These are phyloP conservation scores for Hypena proboscidalis DNA, from an alignment of 2,888 invertebrate genomes.

Conservation along the genomic window DNA sequence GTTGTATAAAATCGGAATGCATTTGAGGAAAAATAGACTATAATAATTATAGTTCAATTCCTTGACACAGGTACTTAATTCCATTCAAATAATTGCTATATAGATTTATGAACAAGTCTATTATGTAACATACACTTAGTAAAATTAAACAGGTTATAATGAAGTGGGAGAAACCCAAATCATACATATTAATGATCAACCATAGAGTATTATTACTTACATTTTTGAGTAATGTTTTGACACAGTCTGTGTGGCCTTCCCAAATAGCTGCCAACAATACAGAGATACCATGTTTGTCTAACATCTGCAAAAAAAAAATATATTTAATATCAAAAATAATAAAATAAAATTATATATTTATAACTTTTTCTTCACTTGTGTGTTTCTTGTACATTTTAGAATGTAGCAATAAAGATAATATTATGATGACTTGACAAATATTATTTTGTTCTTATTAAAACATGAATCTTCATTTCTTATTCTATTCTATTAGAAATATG, in stretches of 20 bases:
- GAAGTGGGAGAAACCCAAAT: slow-evolving; percentile 30
- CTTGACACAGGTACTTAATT: too few species aligned
- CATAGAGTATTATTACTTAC: slow-evolving; percentile 86
- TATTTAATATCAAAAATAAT: slow-evolving; percentile 2
- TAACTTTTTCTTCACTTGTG: too few species aligned
- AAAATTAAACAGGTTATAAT: neutral
- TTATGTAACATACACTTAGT: too few species aligned
- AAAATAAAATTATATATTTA: neutral
- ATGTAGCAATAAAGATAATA: too few species aligned
- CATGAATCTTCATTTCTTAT: too few species aligned
- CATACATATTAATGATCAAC: slow-evolving; percentile 24
- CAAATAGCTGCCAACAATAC: slow-evolving; percentile 97
- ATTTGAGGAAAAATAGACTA: neutral
- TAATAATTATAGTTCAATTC: neutral
- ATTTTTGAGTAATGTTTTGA: slow-evolving; percentile 93
- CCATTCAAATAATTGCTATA: too few species aligned
- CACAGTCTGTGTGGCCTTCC: slow-evolving; percentile 98
- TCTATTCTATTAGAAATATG: too few species aligned
- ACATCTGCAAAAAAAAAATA: slow-evolving; percentile 86
- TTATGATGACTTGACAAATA: too few species aligned
- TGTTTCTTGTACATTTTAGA: too few species aligned
- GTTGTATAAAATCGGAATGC: too few species aligned
- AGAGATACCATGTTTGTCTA: slow-evolving; percentile 98
- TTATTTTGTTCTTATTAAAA: too few species aligned
- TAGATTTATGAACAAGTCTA: too few species aligned